These are phyloP conservation scores for Gadopsis bispinosus DNA, from an alignment of 2,797 vertebrate species.

Conservation along the genomic window DNA sequence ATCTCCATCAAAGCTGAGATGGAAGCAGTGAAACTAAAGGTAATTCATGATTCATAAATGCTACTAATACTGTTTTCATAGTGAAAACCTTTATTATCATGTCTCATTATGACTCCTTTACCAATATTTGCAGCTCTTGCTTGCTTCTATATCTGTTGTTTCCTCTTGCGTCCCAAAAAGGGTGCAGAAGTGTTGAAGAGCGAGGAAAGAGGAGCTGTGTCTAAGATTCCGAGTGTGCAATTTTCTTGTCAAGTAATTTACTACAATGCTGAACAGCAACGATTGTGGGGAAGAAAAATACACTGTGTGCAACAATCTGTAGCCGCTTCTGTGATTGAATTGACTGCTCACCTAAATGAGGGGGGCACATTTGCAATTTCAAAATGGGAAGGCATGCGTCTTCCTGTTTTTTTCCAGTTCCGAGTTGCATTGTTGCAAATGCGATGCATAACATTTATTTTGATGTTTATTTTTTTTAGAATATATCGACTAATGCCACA, in stretches of 20 bases:
- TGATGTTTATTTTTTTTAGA: neutral
- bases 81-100: neutral
- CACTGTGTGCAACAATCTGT: conserved; percentile 29
- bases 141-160: neutral
- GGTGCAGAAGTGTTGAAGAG: neutral
- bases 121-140: neutral
- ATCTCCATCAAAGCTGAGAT: conserved; percentile 32
- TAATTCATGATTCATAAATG: neutral
- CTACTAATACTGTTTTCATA: neutral
- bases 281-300: conserved; percentile 10
- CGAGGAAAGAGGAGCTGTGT: neutral
- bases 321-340: conserved; percentile 16
- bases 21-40: neutral
- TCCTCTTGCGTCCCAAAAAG: conserved; percentile 6
- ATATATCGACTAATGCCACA: neutral
- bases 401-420: neutral
- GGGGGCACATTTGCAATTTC: neutral
- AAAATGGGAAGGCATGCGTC: neutral
- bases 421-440: neutral
- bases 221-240: conserved; percentile 9
- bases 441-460: neutral
- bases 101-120: neutral
- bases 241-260: conserved; percentile 40
- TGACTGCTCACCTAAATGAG: conserved; percentile 29
- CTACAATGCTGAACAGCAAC: conserved; percentile 10